Evolutionary conservation across 2,797 vertebrate species (phyloP), one percentile per base, ranked within the genome.

Genomic region (Petrocephalus schoutedeni): DNA sequence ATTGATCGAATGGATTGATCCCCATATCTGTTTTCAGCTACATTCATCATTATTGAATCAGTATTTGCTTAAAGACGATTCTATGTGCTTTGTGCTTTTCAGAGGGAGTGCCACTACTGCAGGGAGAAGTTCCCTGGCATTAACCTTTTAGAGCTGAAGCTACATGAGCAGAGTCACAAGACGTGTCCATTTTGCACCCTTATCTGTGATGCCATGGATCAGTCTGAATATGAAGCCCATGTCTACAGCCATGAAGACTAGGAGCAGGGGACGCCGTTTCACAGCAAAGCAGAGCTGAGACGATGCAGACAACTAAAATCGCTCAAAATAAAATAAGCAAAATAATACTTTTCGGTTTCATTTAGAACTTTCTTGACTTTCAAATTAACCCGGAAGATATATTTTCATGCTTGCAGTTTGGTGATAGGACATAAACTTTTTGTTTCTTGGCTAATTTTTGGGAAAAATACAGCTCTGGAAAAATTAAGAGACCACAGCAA

Each of bases 111-210:
- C 58, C 88, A 88, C 23, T 91, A 94, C 90, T 96, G 96, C 92
- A 92, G 88, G 4, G 95, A 94, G 91, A 19, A 32, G 1, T 96
- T 96, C 90, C 95, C 96, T 3, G 92, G 91, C 21, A 94, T 96
- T 41, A 96, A 93, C 54, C 90, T 5, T 0, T 54, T 85, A 0
- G 95, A 96, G 41, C 92, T 96, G 90, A 92, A 90, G 56, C 90
- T 77, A 74, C 96, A 96, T 36, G 94, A 96, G 92, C 92, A 92
- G 83, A 93, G 92, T 49, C 96, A 96, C 92, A 88, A 90, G 1
- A 89, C 95, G 5, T 96, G 96, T 71, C 96, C 96, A 1, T 95
- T 95, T 93, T 96, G 96, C 91, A 90, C 91, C 0, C 90, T 95
- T 86, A 90, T 95, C 92, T 96, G 94, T 19, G 96, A 96, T 87